These are phyloP conservation scores for Archilochus colubris DNA, from an alignment of 2,113 vertebrate species.

Conservation along the genomic window DNA sequence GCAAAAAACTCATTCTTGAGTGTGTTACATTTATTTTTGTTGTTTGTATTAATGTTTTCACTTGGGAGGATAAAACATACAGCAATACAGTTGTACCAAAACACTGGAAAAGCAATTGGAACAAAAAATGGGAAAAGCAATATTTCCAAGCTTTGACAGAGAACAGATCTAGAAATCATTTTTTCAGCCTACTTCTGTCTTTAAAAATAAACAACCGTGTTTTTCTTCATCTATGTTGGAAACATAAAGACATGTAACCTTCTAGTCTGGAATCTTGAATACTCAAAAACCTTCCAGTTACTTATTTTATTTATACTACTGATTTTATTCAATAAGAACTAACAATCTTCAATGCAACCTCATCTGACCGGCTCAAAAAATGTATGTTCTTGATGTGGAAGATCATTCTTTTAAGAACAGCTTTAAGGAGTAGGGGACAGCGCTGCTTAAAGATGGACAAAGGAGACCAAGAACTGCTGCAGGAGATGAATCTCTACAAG, in stretches of 20 bases:
- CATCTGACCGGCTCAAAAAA: not conserved
- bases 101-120: not conserved
- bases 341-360: not conserved
- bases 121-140: not conserved
- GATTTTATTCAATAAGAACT: not conserved
- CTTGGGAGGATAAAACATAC: not conserved
- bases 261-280: not conserved
- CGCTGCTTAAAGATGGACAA: not conserved
- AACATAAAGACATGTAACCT: not conserved
- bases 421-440: fast-evolving
- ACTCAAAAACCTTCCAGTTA: fast-evolving
- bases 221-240: not conserved
- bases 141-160: not conserved
- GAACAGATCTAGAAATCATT: not conserved
- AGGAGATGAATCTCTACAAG: not conserved
- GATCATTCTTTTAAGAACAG: not conserved
- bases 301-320: not conserved
- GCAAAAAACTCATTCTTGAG: not conserved
- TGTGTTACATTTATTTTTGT: not conserved
- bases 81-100: not conserved
- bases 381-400: not conserved
- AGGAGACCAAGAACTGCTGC: not conserved
- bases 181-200: not conserved
- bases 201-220: not conserved
- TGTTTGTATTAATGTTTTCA: not conserved